A percentile compares a stretch with the other conserved stretches of the same genome.
phyloP scores from a whole-genome alignment of 2,797 vertebrate genomes.

The Peromyscus aztecus region DNA sequence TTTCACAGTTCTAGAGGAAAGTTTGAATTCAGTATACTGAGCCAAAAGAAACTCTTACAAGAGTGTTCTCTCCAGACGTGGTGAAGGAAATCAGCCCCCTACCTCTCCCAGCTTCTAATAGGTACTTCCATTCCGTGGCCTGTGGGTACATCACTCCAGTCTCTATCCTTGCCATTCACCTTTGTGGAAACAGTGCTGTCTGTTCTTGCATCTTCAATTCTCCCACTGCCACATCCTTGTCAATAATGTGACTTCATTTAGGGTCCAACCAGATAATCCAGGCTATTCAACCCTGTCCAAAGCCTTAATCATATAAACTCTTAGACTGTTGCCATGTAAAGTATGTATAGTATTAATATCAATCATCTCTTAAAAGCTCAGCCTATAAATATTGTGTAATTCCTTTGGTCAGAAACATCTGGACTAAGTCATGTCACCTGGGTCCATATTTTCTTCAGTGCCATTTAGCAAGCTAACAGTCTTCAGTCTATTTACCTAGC shows the following conservation, averaged over 20 bases:
- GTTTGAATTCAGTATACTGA: neutral
- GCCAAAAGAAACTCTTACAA: neutral
- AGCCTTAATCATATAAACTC: neutral
- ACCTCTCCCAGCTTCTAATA: neutral
- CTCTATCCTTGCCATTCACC: neutral
- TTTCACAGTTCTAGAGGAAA: neutral
- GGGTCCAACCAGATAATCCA: neutral
- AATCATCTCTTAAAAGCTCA: slow-evolving; percentile 85
- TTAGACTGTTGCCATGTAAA: slow-evolving; percentile 88
- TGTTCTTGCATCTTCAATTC: neutral
- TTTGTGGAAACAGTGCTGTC: neutral
- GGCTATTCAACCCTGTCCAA: neutral
- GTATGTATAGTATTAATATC: slow-evolving; percentile 90
- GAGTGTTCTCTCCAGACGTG: neutral
- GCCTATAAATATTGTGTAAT: slow-evolving; percentile 88
- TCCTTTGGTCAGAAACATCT: slow-evolving; percentile 86
- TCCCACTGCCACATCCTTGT: neutral
- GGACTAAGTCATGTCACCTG: slow-evolving; percentile 80
- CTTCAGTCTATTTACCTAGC: slow-evolving; percentile 86
- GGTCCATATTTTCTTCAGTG: slow-evolving; percentile 79
- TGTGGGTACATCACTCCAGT: neutral
- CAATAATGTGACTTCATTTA: neutral
- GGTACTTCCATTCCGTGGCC: neutral
- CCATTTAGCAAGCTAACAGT: slow-evolving; percentile 80
- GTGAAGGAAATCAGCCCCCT: neutral